Evolutionary conservation across 2,797 vertebrate genomes (phyloP), one percentile per base, ranked within the genome.

Genomic region (Dendrocincla fuliginosa): DNA sequence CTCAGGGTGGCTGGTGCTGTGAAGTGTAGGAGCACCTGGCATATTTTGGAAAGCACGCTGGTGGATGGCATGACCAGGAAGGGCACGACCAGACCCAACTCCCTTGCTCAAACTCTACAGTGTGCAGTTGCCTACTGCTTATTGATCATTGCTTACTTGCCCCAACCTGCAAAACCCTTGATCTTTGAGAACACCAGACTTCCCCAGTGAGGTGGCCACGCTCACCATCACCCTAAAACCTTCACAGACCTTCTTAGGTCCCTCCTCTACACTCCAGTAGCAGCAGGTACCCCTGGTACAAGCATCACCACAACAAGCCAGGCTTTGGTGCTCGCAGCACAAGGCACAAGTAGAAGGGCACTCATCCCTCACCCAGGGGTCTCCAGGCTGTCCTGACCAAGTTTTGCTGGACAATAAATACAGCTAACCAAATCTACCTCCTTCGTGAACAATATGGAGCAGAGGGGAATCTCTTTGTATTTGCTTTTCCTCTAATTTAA

Each of bases 1-100:
- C 27, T 22, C n/a, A 53, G 52, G 30, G 30, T 53, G 52, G 11
- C 10, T 30, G 25, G 6, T 20, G 49, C 20, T 53, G 39, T 11
- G 25, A 50, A 63, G 8, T 1, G 1, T 3, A 2, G 25, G 28
- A 30, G 15, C 42, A 13, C 18, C 39, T 3, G 32, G 13, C 6
- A 1, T 4, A 8, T 17, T 42, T n/a, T 23, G 16, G 9, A 33
- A 22, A 8, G 11, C 0, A 0, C 25, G 19, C 76, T 70, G n/a
- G 5, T 13, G 52, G 52, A 15, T 50, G 46, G 37, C 25, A 19
- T 1, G 3, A 42, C 10, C 44, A 63, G 33, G 32, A 70, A 23
- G 23, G 16, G 30, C 39, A 59, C 1, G 0, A 8, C 4, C 3
- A 1, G 57, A 17, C 11, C 27, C 44, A 22, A 1, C 16, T 55